Base-by-base conservation (phyloP, 2,797 vertebrate species). In the Clarias pachynema region DNA sequence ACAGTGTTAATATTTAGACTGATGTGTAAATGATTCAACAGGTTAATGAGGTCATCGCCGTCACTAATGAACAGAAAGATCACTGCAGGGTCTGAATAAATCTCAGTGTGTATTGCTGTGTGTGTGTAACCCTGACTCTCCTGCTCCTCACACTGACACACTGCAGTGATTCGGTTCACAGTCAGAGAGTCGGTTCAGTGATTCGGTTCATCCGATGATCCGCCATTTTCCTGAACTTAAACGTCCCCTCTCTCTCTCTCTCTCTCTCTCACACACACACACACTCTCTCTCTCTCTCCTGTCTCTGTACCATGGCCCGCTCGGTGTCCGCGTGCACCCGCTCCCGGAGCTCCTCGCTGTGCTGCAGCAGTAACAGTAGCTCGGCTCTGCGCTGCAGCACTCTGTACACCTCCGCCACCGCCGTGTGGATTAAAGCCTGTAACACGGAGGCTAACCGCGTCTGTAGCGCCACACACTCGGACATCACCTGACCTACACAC, bases 371-470 rank as follows among this genome's bases (percentile, higher is more conserved):
- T 24, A 89, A 62, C 26, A 85, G 26, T 12, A 84, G 70, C 12
- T 65, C 59, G 0, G 85, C 81, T 16, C 87, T 74, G 63, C 90
- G 89, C 80, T 92, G 90, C 74, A 91, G 53, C 83, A 95, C 90
- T 87, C 90, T 93, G 65, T 88, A 56, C 57, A 95, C 91, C 89
- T 94, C 93, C 0, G 92, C 91, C 83, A 95, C 92, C 0, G 94
- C 92, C 0, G 94, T 91, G 77, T 92, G 92, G 57, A 95, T 91
- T 87, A 96, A 91, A 9, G 92, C 85, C 90, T 95, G 94, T 86
- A 96, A 92, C 82, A 95, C 93, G 7, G 93, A 85, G 44, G 94
- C 90, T 81, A 96, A 89, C 86, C 90, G 93, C 0, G 91, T 88
- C 89, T 93, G 90, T 72, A 94, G 81, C 5, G 82, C 86, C 0